Evolutionary conservation across 2,113 vertebrate genomes (phyloP), one percentile per base, ranked within the genome.

Genomic region (Serilophus lunatus): DNA sequence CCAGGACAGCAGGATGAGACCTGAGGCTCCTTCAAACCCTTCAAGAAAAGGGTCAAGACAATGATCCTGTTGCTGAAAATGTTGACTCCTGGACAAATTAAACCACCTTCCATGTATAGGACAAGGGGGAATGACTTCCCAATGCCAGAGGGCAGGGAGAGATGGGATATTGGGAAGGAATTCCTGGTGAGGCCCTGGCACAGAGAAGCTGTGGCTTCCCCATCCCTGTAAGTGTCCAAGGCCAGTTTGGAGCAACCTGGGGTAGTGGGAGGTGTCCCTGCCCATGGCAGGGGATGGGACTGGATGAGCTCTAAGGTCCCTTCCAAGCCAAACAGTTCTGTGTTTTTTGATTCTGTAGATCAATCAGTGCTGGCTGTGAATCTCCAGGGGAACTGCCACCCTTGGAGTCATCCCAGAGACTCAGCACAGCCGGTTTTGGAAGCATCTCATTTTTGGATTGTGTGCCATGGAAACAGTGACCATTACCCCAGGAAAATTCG

Each of bases 201-300:
- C 36, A 60, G 53, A 36, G 54, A 1, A 36, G 45, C 54, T 69
- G 45, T 51, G 72, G 72, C 26, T 68, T 36, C 5, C 45, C 54
- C 38, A 36, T 77, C 53, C 26, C 53, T 69, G 63, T 26, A 0
- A 53, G 38, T 69, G 45, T 0, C 64, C 72, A 12, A 60, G 54
- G 26, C 38, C 45, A 45, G 64, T 23, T 77, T 1, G 63, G 26
- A 51, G 18, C 36, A 68, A 0, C 38, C 38, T 86, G 72, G 38
- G 12, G 23, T 0, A 28, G 18, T 28, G 54, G 45, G 0, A 69
- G 9, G 5, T 33, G 26, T 45, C 38, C 11, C 54, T 38, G 33
- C 3, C 42, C 5, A 3, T 23, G 45, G 54, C 63, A 60, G 45
- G 9, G 44, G 44, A n/a, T 44, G 44, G 44, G 13, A 44, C 44